phyloP scores from a whole-genome alignment of 1,140 invertebrate species.

The Atta cephalotes region DNA sequence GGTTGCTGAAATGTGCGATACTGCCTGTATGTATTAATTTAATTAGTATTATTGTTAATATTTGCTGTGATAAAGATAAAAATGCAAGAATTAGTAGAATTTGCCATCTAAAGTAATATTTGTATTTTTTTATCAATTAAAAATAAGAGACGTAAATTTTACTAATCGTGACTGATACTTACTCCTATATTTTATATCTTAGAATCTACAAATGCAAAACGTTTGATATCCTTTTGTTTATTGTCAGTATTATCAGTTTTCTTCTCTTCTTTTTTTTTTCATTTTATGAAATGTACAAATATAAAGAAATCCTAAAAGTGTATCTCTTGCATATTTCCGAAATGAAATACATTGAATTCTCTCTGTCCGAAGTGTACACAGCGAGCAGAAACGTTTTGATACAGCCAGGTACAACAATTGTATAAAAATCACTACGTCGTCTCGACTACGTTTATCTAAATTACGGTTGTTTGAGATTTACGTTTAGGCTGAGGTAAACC shows the following conservation, averaged over 20 bases:
- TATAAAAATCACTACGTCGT: slow-evolving; percentile 62
- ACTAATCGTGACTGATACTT: slow-evolving; percentile 5
- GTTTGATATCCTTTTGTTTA: slow-evolving; percentile 60
- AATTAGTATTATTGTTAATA: slow-evolving; percentile 14
- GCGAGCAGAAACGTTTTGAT: slow-evolving; percentile 47
- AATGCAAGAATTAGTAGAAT: not conserved
- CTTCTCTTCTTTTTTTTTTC: slow-evolving; percentile 27
- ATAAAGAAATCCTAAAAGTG: slow-evolving; percentile 51
- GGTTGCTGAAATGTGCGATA: not conserved
- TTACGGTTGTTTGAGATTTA: slow-evolving; percentile 45
- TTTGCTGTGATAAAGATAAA: not conserved
- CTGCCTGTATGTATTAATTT: not conserved
- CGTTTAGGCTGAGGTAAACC: slow-evolving; percentile 43
- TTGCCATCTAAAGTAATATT: not conserved
- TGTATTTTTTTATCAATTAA: not conserved
- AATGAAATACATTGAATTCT: slow-evolving; percentile 66
- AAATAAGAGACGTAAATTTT: slow-evolving; percentile 19
- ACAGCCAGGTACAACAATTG: slow-evolving; percentile 68
- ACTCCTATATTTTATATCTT: slow-evolving; percentile 61
- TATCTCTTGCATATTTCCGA: slow-evolving; percentile 58
- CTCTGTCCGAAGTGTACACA: slow-evolving; percentile 56
- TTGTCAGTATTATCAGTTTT: slow-evolving; percentile 62
- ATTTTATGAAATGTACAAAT: slow-evolving; percentile 61
- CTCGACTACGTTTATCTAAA: slow-evolving; percentile 43
- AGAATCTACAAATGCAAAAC: slow-evolving; percentile 59